Evolutionary conservation across 2,888 invertebrate genomes (phyloP).

Genomic region (Saturnia japonica): DNA sequence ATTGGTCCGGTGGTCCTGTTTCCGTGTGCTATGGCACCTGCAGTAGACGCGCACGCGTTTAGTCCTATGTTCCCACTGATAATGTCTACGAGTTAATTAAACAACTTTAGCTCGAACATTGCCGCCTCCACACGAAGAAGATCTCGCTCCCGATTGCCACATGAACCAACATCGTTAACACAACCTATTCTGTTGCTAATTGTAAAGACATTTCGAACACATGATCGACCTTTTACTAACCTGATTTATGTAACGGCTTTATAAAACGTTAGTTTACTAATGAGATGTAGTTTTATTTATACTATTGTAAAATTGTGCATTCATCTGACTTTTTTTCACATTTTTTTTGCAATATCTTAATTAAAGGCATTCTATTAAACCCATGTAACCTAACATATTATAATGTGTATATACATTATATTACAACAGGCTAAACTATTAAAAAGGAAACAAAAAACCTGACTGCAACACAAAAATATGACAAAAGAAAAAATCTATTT

Average conservation of each 20-base stretch:
- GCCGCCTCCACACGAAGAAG: conserved; percentile 76
- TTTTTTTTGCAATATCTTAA: too few relatives aligned
- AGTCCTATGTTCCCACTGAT: conserved; percentile 55
- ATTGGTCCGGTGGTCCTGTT: conserved; percentile 48
- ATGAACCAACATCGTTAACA: conserved; percentile 57
- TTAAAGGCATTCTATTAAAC: too few relatives aligned
- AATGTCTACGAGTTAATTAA: conserved; percentile 82
- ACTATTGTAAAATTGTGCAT: neutral
- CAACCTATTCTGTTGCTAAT: conserved; percentile 37
- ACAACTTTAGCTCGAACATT: conserved; percentile 74
- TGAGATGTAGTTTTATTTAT: neutral
- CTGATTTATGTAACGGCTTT: conserved; percentile 3
- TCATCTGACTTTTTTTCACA: too few relatives aligned
- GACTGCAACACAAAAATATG: too few relatives aligned
- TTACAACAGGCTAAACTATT: too few relatives aligned
- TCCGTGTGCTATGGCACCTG: conserved; percentile 50
- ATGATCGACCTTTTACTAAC: conserved; percentile 24
- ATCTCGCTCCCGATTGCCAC: conserved; percentile 59
- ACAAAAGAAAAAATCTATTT: too few relatives aligned
- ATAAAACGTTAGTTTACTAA: neutral
- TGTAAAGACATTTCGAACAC: conserved; percentile 30
- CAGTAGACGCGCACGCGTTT: conserved; percentile 54
- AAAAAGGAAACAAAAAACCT: too few relatives aligned
- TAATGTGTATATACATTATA: too few relatives aligned
- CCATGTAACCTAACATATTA: too few relatives aligned